Conservation (phyloP, 2,113 vertebrate genomes). For the Hoplias malabaricus region DNA sequence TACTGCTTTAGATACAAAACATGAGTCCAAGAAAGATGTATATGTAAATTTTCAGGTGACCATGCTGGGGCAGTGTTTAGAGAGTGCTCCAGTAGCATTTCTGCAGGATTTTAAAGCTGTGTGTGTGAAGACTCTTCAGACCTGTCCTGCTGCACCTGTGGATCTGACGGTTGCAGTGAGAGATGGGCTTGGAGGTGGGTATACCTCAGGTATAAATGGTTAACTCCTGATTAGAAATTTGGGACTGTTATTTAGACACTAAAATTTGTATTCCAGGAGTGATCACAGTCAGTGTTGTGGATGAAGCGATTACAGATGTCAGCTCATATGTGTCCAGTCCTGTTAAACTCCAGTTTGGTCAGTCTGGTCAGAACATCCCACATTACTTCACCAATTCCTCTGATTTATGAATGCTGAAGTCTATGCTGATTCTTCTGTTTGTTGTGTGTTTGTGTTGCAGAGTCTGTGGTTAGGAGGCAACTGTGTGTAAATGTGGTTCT, state of each 20-base stretch:
- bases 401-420: neutral
- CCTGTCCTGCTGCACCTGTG: constrained; percentile 60
- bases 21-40: too few species aligned
- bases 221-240: too few species aligned
- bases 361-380: neutral
- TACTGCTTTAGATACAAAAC: too few species aligned
- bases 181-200: constrained; percentile 70
- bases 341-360: constrained; percentile 28
- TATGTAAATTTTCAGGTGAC: constrained; percentile 66
- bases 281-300: constrained; percentile 60
- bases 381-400: neutral
- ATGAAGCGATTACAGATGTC: constrained; percentile 56
- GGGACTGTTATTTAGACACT: neutral
- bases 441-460: neutral
- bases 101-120: constrained; percentile 74
- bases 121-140: constrained; percentile 67
- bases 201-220: neutral
- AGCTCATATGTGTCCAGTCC: constrained; percentile 56
- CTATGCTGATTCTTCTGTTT: neutral
- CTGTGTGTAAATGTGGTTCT: constrained; percentile 77
- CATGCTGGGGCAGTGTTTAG: constrained; percentile 78
- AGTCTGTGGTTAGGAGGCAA: neutral
- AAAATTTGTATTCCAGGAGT: constrained; percentile 54
- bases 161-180: constrained; percentile 60
- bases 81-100: constrained; percentile 80